These are phyloP conservation scores for Bos javanicus DNA, from an alignment of 2,113 vertebrate genomes.

Conservation along the genomic window DNA sequence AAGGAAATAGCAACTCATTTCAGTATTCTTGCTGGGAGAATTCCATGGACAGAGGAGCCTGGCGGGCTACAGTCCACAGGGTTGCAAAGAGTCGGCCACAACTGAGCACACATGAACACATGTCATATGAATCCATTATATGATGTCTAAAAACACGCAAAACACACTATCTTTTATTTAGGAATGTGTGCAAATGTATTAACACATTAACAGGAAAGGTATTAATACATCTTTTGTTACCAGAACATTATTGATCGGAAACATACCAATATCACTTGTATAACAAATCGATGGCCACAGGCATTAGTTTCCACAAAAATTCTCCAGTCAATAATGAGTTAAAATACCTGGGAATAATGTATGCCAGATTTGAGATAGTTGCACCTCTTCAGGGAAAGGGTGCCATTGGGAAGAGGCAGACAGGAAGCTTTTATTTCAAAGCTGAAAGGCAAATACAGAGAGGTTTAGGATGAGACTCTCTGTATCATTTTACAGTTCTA, in stretches of 20 bases:
- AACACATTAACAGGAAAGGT: background rate
- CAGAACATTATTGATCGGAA: background rate
- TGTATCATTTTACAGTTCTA: background rate
- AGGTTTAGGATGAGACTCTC: background rate
- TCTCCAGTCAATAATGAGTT: background rate
- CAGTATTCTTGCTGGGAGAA: background rate
- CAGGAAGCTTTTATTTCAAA: background rate
- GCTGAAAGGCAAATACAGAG: background rate
- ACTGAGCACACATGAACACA: background rate
- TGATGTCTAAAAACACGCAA: background rate
- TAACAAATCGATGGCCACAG: background rate
- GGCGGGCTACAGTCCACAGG: background rate
- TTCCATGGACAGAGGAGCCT: background rate
- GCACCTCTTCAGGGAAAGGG: background rate
- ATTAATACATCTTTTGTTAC: background rate
- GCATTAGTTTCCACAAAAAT: background rate
- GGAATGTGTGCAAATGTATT: background rate
- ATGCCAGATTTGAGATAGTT: background rate
- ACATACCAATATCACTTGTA: background rate
- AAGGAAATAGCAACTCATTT: background rate
- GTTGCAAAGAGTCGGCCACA: background rate
- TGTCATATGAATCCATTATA: background rate
- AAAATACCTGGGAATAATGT: background rate
- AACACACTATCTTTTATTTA: background rate
- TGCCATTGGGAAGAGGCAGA: background rate